phyloP scores from a whole-genome alignment of 2,113 vertebrate genomes.

The Tursiops truncatus region DNA sequence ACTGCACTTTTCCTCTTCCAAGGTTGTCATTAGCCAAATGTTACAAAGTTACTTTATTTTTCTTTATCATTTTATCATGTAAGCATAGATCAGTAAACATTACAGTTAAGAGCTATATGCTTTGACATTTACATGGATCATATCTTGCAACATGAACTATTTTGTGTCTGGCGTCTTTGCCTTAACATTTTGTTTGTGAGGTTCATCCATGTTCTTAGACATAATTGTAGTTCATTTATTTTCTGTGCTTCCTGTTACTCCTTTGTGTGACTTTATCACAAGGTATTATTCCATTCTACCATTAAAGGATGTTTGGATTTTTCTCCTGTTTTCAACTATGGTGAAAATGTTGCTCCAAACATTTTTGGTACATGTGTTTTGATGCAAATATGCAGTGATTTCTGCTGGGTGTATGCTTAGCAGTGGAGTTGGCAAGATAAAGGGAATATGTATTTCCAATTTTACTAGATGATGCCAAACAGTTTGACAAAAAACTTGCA shows the following conservation, averaged over 20 bases:
- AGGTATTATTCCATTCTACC: background rate
- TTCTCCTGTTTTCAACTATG: background rate
- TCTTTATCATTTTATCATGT: background rate
- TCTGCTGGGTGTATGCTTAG: background rate
- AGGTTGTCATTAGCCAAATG: background rate
- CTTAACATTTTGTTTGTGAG: background rate
- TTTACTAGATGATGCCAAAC: background rate
- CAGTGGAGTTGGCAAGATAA: background rate
- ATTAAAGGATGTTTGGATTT: background rate
- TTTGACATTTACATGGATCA: background rate
- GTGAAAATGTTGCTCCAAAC: background rate
- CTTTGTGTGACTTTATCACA: background rate
- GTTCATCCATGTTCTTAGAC: background rate
- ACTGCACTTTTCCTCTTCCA: accelerated
- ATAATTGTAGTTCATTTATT: background rate
- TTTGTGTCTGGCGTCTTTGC: background rate
- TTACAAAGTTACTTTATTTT: background rate
- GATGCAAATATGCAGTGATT: background rate
- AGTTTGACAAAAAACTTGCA: background rate
- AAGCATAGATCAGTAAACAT: background rate
- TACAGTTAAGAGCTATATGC: background rate
- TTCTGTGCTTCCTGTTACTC: background rate
- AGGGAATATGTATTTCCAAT: background rate
- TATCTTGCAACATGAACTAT: background rate
- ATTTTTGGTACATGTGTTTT: background rate